These are phyloP conservation scores for Falcaria lacertinaria DNA, from an alignment of 2,888 invertebrate genomes.

Conservation along the genomic window DNA sequence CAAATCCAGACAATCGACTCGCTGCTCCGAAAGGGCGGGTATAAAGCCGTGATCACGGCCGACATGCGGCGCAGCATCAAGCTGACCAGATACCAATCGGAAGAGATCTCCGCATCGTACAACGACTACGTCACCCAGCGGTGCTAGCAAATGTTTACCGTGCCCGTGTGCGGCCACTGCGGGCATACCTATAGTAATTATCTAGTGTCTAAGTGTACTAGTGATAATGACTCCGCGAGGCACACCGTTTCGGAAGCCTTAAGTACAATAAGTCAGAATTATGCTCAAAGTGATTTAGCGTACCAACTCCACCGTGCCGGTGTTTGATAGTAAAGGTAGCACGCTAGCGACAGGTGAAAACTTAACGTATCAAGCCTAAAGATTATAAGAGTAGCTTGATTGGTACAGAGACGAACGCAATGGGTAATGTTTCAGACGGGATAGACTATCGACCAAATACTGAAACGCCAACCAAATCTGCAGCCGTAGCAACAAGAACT, in stretches of 20 bases:
- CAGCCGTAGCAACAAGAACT: too few species aligned
- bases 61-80: constrained; percentile 94
- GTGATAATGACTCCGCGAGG: constrained; percentile 37
- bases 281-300: constrained; percentile 57
- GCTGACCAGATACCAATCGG: constrained; percentile 97
- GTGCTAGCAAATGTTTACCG: constrained; percentile 86
- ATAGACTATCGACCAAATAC: too few species aligned
- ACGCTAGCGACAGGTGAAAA: neutral
- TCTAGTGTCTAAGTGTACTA: constrained; percentile 62
- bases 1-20: constrained; percentile 99
- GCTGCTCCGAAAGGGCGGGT: constrained; percentile 97
- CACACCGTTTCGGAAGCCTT: constrained; percentile 15
- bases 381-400: too few species aligned
- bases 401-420: too few species aligned
- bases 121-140: constrained; percentile 88
- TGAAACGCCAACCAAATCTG: too few species aligned
- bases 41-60: constrained; percentile 92
- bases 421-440: too few species aligned
- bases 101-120: constrained; percentile 94
- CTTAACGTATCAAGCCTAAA: neutral
- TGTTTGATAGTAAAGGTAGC: neutral
- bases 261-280: constrained; percentile 43
- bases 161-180: constrained; percentile 22
- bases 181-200: constrained; percentile 47
- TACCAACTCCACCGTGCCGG: constrained; percentile 3